phyloP scores from a whole-genome alignment of 37 sponge, comb jelly and placozoan genomes.

The Beroe forskalii region DNA sequence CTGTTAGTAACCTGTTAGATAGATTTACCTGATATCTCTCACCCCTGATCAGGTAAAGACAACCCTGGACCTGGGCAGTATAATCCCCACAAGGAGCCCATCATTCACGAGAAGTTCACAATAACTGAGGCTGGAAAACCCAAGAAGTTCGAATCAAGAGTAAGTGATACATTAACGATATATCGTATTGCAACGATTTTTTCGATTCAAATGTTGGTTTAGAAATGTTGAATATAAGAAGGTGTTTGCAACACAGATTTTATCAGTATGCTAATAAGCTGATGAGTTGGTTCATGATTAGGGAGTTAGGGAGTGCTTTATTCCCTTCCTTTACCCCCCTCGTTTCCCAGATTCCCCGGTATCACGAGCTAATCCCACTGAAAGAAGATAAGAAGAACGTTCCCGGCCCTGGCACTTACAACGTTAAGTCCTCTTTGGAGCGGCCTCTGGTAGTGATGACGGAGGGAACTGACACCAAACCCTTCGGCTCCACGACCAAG shows the following conservation, averaged over 20 bases:
- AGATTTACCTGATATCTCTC: no score
- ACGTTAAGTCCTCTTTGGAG: conserved; percentile 66
- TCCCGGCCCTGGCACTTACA: conserved; percentile 93
- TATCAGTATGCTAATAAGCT: no score
- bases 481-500: conserved; percentile 85
- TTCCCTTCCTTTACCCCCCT: no score
- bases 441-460: conserved; percentile 43
- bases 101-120: conserved; percentile 53
- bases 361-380: conserved; percentile 77
- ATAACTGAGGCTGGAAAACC: conserved; percentile 55
- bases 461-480: conserved; percentile 63
- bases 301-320: no score
- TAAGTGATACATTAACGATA: no score
- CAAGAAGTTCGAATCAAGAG: conserved; percentile 61
- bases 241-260: no score
- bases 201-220: no score
- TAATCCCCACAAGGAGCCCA: conserved; percentile 51
- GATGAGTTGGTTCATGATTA: no score
- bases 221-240: no score
- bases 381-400: conserved; percentile 77
- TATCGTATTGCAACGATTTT: no score
- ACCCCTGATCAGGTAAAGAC: conserved; percentile 66
- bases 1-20: no score
- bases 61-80: conserved; percentile 61
- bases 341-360: conserved; percentile 80